A percentile compares a stretch with the other conserved stretches of the same genome.
phyloP scores from a whole-genome alignment of 2,797 vertebrate species.

The Eutrigla gurnardus region DNA sequence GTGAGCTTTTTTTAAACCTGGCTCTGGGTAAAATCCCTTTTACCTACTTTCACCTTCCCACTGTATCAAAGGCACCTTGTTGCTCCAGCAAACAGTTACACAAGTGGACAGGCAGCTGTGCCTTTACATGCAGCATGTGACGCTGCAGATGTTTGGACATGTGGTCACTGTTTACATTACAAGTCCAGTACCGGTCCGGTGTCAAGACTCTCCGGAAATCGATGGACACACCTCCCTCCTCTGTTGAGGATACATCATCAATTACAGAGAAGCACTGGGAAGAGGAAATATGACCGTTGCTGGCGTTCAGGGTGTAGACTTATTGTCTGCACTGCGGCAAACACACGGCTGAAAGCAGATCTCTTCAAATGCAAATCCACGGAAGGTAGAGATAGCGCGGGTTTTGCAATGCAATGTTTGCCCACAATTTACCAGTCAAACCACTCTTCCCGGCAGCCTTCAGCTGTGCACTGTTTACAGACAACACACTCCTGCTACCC shows the following conservation, averaged over 20 bases:
- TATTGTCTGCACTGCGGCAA: constrained; percentile 55
- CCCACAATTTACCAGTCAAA: constrained; percentile 49
- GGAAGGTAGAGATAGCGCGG: constrained; percentile 25
- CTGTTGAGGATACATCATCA: constrained; percentile 11
- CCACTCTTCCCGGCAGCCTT: background rate
- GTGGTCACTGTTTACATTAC: constrained; percentile 5
- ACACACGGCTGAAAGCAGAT: constrained; percentile 29
- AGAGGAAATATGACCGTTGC: constrained; percentile 30
- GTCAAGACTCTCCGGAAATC: background rate
- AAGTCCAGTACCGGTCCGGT: background rate
- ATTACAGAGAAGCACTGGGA: constrained; percentile 1
- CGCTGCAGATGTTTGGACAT: background rate
- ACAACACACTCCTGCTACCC: background rate
- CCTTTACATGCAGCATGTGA: background rate
- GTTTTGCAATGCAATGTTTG: constrained; percentile 50
- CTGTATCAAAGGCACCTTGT: constrained; percentile 72
- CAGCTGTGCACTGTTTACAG: background rate
- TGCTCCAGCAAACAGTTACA: background rate
- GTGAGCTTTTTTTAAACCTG: constrained; percentile 76
- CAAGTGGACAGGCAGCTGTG: background rate
- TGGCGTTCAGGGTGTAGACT: constrained; percentile 19
- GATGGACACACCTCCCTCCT: background rate
- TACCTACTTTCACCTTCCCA: constrained; percentile 60
- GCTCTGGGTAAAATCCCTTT: constrained; percentile 56
- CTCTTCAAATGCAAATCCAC: constrained; percentile 55